Conservation (phyloP, 2,797 vertebrate species). For the Chaunax sp. region DNA sequence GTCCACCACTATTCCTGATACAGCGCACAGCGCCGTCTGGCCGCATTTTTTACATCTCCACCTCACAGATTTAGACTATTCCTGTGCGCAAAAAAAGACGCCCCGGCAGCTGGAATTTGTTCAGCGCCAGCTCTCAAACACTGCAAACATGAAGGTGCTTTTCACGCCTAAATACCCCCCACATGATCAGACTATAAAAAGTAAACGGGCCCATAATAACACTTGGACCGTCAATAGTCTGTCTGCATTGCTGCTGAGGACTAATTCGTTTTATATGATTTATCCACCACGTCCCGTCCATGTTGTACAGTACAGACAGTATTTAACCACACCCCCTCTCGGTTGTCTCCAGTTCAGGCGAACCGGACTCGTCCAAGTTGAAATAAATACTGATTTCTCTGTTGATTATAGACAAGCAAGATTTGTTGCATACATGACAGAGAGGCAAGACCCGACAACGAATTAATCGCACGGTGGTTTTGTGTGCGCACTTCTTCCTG, state of each 20-base stretch:
- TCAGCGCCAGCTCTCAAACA: conserved; percentile 52
- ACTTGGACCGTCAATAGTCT: conserved; percentile 36
- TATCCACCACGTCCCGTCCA: conserved; percentile 83
- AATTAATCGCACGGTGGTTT: conserved; percentile 42
- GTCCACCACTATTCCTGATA: conserved; percentile 33
- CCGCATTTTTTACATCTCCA: conserved; percentile 33
- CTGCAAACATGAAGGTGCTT: conserved; percentile 33
- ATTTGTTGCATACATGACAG: conserved; percentile 14
- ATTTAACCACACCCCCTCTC: conserved; percentile 90
- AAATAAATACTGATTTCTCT: conserved; percentile 76
- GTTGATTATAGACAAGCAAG: conserved; percentile 31
- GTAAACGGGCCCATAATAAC: not conserved
- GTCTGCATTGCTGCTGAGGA: conserved; percentile 8
- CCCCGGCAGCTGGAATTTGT: conserved; percentile 70
- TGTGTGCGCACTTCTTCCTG: conserved; percentile 48
- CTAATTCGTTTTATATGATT: conserved; percentile 49
- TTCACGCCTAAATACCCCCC: conserved; percentile 8
- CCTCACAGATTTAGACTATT: conserved; percentile 51
- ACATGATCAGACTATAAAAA: conserved; percentile 14
- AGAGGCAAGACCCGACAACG: conserved; percentile 39
- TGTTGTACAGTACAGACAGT: conserved; percentile 93
- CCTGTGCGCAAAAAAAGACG: conserved; percentile 52
- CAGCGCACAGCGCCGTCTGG: conserved; percentile 37
- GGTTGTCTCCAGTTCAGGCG: conserved; percentile 82
- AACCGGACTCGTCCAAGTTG: conserved; percentile 84